Percentiles rank a stretch among this genome's conserved stretches.
phyloP scores from a whole-genome alignment of 2,113 vertebrate species.

The Planiliza haematocheilus region DNA sequence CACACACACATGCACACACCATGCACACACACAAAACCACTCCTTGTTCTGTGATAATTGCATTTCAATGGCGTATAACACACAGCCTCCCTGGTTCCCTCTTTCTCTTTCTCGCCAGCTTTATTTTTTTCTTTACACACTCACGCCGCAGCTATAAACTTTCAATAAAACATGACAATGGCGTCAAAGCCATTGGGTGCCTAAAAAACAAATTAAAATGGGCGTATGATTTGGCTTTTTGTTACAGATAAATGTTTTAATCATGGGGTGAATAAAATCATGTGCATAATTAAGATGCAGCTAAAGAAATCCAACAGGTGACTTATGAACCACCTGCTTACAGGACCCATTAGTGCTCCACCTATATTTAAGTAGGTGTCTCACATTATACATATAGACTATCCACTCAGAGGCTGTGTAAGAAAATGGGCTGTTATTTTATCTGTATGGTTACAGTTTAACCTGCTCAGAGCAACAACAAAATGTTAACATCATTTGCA shows the following conservation, averaged over 20 bases:
- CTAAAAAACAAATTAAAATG: constrained; percentile 22
- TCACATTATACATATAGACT: constrained; percentile 69
- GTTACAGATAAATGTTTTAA: constrained; percentile 2
- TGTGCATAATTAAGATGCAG: background rate
- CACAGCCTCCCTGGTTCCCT: constrained; percentile 71
- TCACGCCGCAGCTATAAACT: constrained; percentile 75
- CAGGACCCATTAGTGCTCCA: background rate
- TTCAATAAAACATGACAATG: constrained; percentile 68
- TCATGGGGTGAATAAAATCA: background rate
- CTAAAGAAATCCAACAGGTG: constrained; percentile 42
- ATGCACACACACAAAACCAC: constrained; percentile 82
- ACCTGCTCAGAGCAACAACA: background rate
- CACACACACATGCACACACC: constrained; percentile 56
- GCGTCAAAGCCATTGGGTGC: constrained; percentile 40
- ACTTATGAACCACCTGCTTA: constrained; percentile 29
- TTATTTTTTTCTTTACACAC: constrained; percentile 76
- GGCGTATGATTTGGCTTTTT: background rate
- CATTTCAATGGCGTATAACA: constrained; percentile 88
- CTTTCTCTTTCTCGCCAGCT: constrained; percentile 69
- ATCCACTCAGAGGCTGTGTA: constrained; percentile 16
- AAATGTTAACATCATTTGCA: background rate
- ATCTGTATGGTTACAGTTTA: constrained; percentile 5
- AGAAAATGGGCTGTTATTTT: constrained; percentile 35
- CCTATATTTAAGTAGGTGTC: constrained; percentile 82
- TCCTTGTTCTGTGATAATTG: constrained; percentile 88